These are phyloP conservation scores for Lateolabrax maculatus DNA, from an alignment of 2,797 vertebrate species.

Conservation along the genomic window DNA sequence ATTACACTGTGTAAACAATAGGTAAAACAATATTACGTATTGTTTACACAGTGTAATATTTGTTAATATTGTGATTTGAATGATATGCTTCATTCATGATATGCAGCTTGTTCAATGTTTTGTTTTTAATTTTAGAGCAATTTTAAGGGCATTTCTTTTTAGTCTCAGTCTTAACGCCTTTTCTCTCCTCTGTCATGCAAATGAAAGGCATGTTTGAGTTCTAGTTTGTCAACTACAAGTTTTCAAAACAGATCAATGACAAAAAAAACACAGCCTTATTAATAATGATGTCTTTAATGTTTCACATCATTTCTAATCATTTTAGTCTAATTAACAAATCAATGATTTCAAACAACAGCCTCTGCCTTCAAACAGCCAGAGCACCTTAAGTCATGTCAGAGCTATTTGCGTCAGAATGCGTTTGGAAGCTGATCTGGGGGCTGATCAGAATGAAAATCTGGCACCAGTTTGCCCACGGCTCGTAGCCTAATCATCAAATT, in stretches of 20 bases:
- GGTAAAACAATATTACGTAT: too few relatives aligned
- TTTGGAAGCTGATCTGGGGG: slow-evolving; percentile 16
- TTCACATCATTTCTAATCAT: not conserved
- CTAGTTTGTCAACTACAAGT: too few relatives aligned
- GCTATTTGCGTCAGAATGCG: not conserved
- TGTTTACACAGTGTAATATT: too few relatives aligned
- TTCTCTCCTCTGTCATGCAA: not conserved
- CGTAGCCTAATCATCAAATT: slow-evolving; percentile 54
- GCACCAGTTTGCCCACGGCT: slow-evolving; percentile 33
- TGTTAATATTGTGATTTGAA: not conserved
- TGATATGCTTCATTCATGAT: too few relatives aligned
- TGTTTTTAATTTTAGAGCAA: not conserved
- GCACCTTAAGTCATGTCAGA: slow-evolving; percentile 8
- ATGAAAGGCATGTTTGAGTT: not conserved
- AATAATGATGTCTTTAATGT: not conserved
- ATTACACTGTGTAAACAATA: too few relatives aligned
- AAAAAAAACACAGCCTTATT: not conserved
- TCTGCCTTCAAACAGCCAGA: not conserved
- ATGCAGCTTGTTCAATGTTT: too few relatives aligned
- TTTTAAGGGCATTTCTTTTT: not conserved
- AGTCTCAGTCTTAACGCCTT: not conserved
- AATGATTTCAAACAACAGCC: not conserved
- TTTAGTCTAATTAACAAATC: slow-evolving; percentile 4
- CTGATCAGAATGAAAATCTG: slow-evolving; percentile 35
- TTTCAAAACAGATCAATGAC: not conserved